Conservation (phyloP, 1,140 invertebrate species). For the Bombus fervidus region DNA sequence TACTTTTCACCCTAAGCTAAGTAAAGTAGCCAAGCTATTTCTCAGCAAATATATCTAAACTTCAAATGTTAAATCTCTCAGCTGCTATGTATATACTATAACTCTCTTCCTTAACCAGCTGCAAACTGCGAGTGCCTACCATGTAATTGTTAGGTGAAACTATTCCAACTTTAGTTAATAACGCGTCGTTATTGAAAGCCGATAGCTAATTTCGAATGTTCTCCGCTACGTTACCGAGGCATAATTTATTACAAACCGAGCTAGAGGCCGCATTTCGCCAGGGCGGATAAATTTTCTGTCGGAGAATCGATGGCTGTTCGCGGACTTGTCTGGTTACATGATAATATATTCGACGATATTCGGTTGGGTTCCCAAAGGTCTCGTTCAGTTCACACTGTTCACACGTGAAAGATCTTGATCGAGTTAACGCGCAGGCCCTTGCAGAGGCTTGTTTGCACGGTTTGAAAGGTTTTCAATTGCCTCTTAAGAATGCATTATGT, state of each 20-base stretch:
- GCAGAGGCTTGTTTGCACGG: constrained; percentile 54
- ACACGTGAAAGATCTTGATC: constrained; percentile 49
- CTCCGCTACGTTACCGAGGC: neutral
- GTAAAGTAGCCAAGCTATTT: no score
- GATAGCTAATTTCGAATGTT: constrained; percentile 37
- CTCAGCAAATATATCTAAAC: no score
- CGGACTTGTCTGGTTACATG: neutral
- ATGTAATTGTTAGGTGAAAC: neutral
- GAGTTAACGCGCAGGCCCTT: constrained; percentile 52
- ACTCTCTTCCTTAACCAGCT: no score
- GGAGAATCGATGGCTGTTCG: constrained; percentile 40
- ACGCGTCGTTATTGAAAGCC: constrained; percentile 22
- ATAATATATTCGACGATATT: constrained; percentile 16
- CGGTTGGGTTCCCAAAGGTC: neutral
- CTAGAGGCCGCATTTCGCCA: neutral
- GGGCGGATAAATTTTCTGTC: constrained; percentile 34
- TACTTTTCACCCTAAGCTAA: no score
- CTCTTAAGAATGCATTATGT: constrained; percentile 44
- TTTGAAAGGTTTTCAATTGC: constrained; percentile 57
- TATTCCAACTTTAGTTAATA: constrained; percentile 37
- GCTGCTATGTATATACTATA: no score
- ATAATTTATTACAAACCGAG: constrained; percentile 39
- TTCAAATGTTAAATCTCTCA: no score
- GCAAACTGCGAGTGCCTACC: neutral
- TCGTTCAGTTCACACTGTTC: constrained; percentile 34